A percentile compares a stretch with the other conserved stretches of the same genome.
These are phyloP conservation scores for Acleris emargana DNA, from an alignment of 2,888 invertebrate species.

Conservation along the genomic window DNA sequence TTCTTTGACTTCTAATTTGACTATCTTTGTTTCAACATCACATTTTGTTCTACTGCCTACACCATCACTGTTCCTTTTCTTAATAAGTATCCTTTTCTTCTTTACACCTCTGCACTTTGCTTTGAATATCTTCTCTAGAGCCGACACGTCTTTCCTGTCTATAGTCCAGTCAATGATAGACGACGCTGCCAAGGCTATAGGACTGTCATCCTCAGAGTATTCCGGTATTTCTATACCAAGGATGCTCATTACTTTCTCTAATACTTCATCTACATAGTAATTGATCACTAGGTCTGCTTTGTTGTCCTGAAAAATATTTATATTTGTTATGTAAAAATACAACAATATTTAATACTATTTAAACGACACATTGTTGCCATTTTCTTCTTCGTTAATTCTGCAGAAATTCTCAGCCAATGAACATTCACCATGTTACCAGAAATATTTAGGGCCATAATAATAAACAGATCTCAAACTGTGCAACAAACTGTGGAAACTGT, in stretches of 20 bases:
- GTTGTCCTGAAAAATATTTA: constrained; percentile 88
- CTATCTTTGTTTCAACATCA: constrained; percentile 60
- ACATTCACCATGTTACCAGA: too few relatives aligned
- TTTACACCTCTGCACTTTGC: constrained; percentile 75
- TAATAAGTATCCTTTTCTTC: constrained; percentile 69
- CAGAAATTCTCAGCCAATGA: too few relatives aligned
- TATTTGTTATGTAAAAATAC: background rate
- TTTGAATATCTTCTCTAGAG: constrained; percentile 84
- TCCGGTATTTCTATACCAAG: constrained; percentile 89
- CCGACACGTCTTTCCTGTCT: constrained; percentile 81
- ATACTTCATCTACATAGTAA: constrained; percentile 93
- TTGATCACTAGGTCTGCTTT: constrained; percentile 95
- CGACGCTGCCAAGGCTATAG: constrained; percentile 81
- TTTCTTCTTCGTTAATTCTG: too few relatives aligned
- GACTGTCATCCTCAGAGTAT: constrained; percentile 87
- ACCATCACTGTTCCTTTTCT: constrained; percentile 58
- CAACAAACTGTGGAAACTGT: too few relatives aligned
- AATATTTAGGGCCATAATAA: too few relatives aligned
- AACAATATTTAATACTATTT: background rate
- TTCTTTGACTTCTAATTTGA: constrained; percentile 61
- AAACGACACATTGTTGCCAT: background rate
- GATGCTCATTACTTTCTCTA: constrained; percentile 89
- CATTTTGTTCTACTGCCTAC: constrained; percentile 32
- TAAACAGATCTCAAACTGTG: too few relatives aligned
- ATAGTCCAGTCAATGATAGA: constrained; percentile 89